Percentiles rank a stretch among this genome's conserved stretches.
These are phyloP conservation scores for Phymanthus crucifer DNA, from an alignment of 92 coral and sea anemone genomes.

Conservation along the genomic window DNA sequence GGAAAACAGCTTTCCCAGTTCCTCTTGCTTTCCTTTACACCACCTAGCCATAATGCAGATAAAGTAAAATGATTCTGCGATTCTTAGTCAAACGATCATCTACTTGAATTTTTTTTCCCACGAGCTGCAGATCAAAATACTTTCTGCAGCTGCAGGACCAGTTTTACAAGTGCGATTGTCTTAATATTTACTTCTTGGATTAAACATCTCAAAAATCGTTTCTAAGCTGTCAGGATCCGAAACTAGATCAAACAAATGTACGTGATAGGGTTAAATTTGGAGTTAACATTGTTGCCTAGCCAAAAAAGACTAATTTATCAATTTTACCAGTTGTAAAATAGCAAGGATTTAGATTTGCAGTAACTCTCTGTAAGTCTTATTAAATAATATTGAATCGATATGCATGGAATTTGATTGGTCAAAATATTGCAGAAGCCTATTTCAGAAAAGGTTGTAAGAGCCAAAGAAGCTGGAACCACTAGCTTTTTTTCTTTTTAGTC, in stretches of 20 bases:
- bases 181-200: not conserved
- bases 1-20: no score
- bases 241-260: not conserved
- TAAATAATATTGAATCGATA: no score
- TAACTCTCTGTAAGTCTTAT: no score
- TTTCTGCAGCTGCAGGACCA: not conserved
- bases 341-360: no score
- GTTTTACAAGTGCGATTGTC: not conserved
- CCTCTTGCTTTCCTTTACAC: no score
- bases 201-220: not conserved
- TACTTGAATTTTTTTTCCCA: not conserved
- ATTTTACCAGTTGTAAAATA: not conserved
- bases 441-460: no score
- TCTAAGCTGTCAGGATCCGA: not conserved
- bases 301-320: not conserved
- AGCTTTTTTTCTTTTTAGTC: no score
- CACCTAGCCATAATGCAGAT: not conserved
- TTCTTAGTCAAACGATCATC: not conserved
- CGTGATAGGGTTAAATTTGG: not conserved
- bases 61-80: not conserved
- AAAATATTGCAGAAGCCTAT: no score
- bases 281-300: constrained; percentile 1
- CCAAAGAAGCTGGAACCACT: no score
- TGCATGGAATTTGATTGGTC: no score
- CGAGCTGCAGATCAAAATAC: not conserved